Base-by-base conservation (phyloP, 2,888 invertebrate genomes). In the Leuctra nigra region DNA sequence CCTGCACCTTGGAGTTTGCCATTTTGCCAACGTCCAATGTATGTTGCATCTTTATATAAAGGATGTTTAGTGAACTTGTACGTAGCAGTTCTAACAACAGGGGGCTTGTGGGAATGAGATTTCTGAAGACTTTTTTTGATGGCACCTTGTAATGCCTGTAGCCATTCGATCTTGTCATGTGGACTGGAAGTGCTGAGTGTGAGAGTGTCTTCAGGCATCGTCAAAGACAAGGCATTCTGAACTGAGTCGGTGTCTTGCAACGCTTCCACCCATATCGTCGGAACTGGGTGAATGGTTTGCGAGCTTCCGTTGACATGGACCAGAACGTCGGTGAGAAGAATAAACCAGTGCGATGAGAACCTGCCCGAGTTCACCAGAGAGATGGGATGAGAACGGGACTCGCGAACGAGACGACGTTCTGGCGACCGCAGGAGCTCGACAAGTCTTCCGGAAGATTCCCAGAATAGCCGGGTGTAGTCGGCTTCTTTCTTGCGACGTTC, bases 1-100 rank as follows among this genome's bases (percentile, higher is more conserved):
- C 93, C 92, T 68, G 78, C 77, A 0, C 93, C 94, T 69, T 93
- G 89, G 66, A 91, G 77, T 68, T 89, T 86, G 0, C 89, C 91
- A 67, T 84, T 84, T 59, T 83, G 70, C 93, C 93, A 94, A 57
- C 84, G 77, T 0, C 90, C 74, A 54, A 76, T 80, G 64, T 91
- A 93, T 61, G 81, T 84, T 0, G 90, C 87, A 63, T 86, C 87
- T 68, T 88, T 86, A 66, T 82, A 90, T 65, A 80, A 78, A 1
- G 78, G 70, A 68, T 80, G 82, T 68, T 87, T 89, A 9, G 81
- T 79, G 68, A 87, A 92, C 1, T 81, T 78, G 66, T 88, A 85
- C 16, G 77, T 78, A 0, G 89, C 87, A 35, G 82, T 83, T 53
- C 93, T 79, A 3, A 83, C 74, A 38, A 82, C 75, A 0, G 89